Evolutionary conservation across 2,113 vertebrate genomes (phyloP).

Genomic region (Zosterops lateralis): DNA sequence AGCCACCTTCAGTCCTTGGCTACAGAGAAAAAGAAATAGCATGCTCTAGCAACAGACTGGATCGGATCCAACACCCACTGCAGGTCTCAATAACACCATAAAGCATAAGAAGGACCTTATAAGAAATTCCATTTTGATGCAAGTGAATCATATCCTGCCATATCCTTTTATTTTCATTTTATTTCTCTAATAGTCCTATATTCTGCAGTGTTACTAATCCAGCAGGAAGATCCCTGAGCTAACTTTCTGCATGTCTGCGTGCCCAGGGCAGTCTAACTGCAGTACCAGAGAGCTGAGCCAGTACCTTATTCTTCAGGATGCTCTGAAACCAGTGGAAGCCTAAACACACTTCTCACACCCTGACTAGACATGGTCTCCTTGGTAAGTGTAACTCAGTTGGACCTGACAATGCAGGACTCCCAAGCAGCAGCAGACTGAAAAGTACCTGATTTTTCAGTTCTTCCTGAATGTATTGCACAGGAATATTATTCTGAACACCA

Average conservation of each 20-base stretch:
- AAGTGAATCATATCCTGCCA: not conserved
- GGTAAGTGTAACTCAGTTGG: not conserved
- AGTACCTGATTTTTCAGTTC: not conserved
- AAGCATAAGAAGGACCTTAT: not conserved
- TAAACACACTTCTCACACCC: not conserved
- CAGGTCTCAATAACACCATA: not conserved
- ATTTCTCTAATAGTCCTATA: not conserved
- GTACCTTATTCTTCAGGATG: not conserved
- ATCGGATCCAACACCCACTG: not conserved
- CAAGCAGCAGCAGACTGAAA: not conserved
- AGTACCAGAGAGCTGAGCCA: not conserved
- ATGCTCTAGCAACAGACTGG: not conserved
- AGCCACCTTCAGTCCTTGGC: not conserved
- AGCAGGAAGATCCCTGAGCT: not conserved
- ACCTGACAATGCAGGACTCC: not conserved
- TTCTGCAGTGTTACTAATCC: not conserved
- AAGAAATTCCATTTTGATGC: not conserved
- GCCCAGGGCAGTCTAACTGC: not conserved
- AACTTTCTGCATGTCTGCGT: not conserved
- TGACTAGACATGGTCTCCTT: not conserved
- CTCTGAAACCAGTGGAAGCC: not conserved
- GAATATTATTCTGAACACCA: not conserved
- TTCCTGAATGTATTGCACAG: not conserved
- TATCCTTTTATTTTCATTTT: not conserved
- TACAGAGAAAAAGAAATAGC: not conserved